Base-by-base conservation (phyloP, 2,888 invertebrate genomes). In the Pachydiplax longipennis region DNA sequence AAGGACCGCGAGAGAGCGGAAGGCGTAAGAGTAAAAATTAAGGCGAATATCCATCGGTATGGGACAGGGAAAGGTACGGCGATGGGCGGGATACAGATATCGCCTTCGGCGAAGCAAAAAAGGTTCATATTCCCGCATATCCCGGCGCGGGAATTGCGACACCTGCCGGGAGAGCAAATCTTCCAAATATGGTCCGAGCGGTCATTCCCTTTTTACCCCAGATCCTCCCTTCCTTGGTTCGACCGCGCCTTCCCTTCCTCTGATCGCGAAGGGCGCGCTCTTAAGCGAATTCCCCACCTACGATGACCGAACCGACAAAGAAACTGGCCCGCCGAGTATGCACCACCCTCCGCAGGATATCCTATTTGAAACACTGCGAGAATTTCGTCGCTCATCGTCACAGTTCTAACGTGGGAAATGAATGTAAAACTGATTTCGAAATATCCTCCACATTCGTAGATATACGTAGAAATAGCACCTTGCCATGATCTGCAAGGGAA, bases 131-230 rank as follows among this genome's bases (percentile, higher is more conserved):
- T 87, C 87, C 87, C 18, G 58, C n/a, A 61, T 87, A 22, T 87
- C 37, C 87, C 40, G 61, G 35, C 61, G 44, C 44, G 53, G 83
- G 35, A 61, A 40, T 87, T 87, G 87, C 87, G 58, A 87, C 87
- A 87, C 87, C 87, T 58, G 35, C 87, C 87, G 61, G 31, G 83
- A 83, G 83, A 87, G 87, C 61, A 87, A 87, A 87, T 87, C 87
- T 87, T 87, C 87, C 87, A 87, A 87, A 87, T 87, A 87, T 61
- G 87, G 87, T 87, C 61, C 87, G 87, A 87, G 87, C 87, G 87
- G 87, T 87, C 87, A 87, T 87, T 87, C 87, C 87, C 87, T 87
- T 61, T 87, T 87, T 87, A 87, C 87, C 87, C 87, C 58, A 87
- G 87, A 87, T 87, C 61, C 87, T 35, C 87, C 87, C 87, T 61